Evolutionary conservation across 2,797 vertebrate genomes (phyloP).

Genomic region (Sebastes jordani): DNA sequence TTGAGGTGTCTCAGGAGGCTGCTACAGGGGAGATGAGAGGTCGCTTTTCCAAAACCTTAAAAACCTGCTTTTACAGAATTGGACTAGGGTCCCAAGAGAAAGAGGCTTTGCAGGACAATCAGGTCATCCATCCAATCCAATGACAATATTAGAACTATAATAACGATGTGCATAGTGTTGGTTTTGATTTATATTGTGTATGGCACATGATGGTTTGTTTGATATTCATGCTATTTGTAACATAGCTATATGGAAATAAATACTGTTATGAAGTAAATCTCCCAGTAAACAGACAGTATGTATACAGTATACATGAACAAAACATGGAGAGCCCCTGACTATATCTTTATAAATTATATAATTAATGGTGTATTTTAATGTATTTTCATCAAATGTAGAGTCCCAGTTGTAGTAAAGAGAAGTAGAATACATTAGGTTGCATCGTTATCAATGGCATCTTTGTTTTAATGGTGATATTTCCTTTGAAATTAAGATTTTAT

Average conservation of each 20-base stretch:
- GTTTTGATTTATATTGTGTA: not conserved
- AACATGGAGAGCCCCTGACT: too few relatives aligned
- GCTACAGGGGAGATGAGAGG: slow-evolving; percentile 11
- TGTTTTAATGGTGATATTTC: too few relatives aligned
- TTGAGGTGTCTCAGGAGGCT: slow-evolving; percentile 23
- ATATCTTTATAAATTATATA: too few relatives aligned
- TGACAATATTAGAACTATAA: not conserved
- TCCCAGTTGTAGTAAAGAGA: too few relatives aligned
- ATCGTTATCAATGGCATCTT: too few relatives aligned
- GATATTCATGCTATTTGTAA: not conserved
- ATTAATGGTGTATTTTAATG: too few relatives aligned
- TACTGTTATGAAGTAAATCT: too few relatives aligned
- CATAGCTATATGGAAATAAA: not conserved
- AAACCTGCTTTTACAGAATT: slow-evolving; percentile 4
- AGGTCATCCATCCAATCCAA: not conserved
- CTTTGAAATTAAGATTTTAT: too few relatives aligned
- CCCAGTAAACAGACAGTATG: too few relatives aligned
- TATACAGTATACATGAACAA: too few relatives aligned
- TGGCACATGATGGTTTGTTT: not conserved
- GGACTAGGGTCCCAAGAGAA: not conserved
- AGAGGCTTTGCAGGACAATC: not conserved
- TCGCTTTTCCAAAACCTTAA: not conserved
- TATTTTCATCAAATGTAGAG: too few relatives aligned
- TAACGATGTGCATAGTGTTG: not conserved
- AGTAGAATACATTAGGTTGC: too few relatives aligned